phyloP scores from a whole-genome alignment of 1,140 invertebrate genomes.

The Chironomus tepperi region DNA sequence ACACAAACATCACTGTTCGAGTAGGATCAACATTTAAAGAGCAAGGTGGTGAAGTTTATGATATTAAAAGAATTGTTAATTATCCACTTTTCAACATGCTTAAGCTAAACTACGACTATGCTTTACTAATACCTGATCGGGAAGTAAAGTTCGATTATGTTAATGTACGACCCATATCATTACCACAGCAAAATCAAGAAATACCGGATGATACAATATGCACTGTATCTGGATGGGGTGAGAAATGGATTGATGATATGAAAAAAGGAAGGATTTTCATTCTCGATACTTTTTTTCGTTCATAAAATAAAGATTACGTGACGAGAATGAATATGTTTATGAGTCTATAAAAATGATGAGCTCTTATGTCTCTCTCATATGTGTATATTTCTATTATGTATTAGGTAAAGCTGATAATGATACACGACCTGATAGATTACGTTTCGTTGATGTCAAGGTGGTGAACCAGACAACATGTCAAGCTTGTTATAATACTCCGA shows the following conservation, averaged over 20 bases:
- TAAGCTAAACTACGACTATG: neutral
- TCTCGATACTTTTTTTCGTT: neutral
- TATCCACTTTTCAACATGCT: neutral
- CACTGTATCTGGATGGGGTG: neutral
- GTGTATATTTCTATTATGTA: neutral
- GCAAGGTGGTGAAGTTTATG: neutral
- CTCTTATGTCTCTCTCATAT: neutral
- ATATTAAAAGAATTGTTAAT: neutral
- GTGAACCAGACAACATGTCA: neutral
- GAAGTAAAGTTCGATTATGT: neutral
- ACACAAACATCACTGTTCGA: neutral
- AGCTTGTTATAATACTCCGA: neutral
- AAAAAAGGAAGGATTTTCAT: too few relatives aligned
- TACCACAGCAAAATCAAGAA: neutral
- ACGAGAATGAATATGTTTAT: too few relatives aligned
- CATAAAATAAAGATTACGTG: neutral
- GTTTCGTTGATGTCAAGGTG: neutral
- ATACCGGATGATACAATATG: neutral
- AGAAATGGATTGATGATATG: too few relatives aligned
- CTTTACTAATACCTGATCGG: neutral
- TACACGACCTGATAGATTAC: neutral
- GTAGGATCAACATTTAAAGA: neutral
- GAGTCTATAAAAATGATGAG: too few relatives aligned
- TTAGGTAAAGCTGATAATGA: neutral
- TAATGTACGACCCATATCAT: neutral